phyloP scores from a whole-genome alignment of 2,888 invertebrate genomes.

The Thyatira batis region DNA sequence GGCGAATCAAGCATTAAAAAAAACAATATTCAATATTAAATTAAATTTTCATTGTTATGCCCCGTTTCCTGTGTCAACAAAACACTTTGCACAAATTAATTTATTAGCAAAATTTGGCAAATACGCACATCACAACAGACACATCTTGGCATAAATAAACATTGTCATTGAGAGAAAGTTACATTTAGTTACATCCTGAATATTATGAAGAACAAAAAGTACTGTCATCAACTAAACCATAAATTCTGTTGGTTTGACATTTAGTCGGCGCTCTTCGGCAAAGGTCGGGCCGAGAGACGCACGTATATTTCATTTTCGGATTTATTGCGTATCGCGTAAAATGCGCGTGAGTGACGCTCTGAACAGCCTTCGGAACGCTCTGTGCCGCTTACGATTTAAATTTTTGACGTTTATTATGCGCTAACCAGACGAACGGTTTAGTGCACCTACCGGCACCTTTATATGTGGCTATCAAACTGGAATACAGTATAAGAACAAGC shows the following conservation, averaged over 20 bases:
- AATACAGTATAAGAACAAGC: background rate
- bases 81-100: background rate
- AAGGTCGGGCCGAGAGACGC: slow-evolving; percentile 42
- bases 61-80: background rate
- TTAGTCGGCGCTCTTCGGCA: slow-evolving; percentile 32
- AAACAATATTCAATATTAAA: background rate
- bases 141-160: background rate
- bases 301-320: slow-evolving; percentile 49
- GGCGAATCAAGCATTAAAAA: background rate
- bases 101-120: background rate
- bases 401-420: background rate
- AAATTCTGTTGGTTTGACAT: slow-evolving; percentile 39
- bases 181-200: background rate
- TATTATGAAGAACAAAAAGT: slow-evolving; percentile 1
- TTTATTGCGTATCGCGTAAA: slow-evolving; percentile 34
- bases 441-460: background rate
- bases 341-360: slow-evolving; percentile 42
- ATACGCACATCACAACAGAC: background rate
- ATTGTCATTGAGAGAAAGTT: background rate
- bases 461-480: background rate
- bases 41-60: background rate
- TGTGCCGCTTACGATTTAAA: background rate
- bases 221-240: slow-evolving; percentile 12
- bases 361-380: slow-evolving; percentile 30
- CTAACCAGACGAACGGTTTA: background rate